Conservation (phyloP, 2,888 invertebrate genomes). For the Tridacna gigas region DNA sequence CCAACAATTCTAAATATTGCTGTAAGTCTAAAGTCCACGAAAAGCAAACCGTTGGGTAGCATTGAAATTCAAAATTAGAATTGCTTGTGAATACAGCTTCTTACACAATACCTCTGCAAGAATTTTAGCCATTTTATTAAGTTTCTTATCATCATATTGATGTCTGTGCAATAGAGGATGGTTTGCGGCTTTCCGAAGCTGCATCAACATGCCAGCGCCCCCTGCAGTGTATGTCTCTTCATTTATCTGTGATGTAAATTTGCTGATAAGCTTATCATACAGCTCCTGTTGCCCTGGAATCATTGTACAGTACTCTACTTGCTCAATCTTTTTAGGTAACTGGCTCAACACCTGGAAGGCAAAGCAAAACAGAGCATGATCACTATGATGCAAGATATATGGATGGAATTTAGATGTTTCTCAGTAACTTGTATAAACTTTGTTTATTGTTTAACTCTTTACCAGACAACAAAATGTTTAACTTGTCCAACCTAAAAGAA, state of each 20-base stretch:
- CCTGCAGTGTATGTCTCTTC: slow-evolving; percentile 50
- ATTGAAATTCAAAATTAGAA: not conserved
- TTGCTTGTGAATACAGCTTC: not conserved
- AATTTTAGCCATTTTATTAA: slow-evolving; percentile 88
- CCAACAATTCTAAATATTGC: too few species aligned
- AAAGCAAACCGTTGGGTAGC: too few species aligned
- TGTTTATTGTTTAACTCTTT: too few species aligned
- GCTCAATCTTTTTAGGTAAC: slow-evolving; percentile 93
- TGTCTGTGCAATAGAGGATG: slow-evolving; percentile 94
- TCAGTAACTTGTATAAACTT: too few species aligned
- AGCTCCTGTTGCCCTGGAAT: slow-evolving; percentile 90
- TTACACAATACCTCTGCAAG: slow-evolving; percentile 60
- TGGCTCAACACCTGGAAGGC: slow-evolving; percentile 86
- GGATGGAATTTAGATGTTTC: too few species aligned
- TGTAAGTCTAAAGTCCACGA: too few species aligned
- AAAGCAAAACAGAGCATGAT: not conserved
- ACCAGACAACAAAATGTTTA: too few species aligned
- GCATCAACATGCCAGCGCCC: slow-evolving; percentile 88
- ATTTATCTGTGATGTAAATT: slow-evolving; percentile 62
- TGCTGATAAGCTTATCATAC: slow-evolving; percentile 90
- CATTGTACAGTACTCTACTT: slow-evolving; percentile 90
- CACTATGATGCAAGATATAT: too few species aligned
- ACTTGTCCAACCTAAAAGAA: too few species aligned
- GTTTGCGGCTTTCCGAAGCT: slow-evolving; percentile 96
- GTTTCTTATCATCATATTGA: slow-evolving; percentile 88